Evolutionary conservation across 1,140 invertebrate genomes (phyloP), one percentile per base, ranked within the genome.

Genomic region (Scaptodrosophila lebanonensis): DNA sequence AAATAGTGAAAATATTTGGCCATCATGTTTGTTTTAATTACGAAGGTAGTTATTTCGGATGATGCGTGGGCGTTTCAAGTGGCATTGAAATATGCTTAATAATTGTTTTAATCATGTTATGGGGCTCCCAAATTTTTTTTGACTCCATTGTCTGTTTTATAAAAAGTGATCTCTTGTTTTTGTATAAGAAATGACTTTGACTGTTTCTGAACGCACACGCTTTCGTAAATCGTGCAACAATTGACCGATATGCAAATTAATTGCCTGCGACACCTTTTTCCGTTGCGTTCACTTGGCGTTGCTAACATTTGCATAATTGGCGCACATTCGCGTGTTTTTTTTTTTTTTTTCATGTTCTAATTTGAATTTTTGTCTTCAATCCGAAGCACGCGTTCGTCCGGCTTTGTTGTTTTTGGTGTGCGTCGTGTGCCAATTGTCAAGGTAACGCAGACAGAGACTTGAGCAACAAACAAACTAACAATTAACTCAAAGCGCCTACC

Each of bases 201-300:
- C 13, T 56, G 40, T 72, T 67, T 67, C 72, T 44, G 33, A 77
- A 65, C 71, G 73, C 73, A 64, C 79, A 67, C 73, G 49, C 30
- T 25, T 52, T 48, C 53, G 32, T 56, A 67, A 67, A 52, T 77
- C 72, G 72, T 77, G 73, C 73, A 59, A 72, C 72, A 79, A 72
- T 72, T 79, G 72, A 77, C 72, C 72, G 73, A 79, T 64, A 77
- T 79, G 73, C 68, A 79, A 79, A 77, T 71, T n/a, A n/a, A n/a
- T n/a, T n/a, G n/a, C n/a, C n/a, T n/a, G n/a, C n/a, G n/a, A n/a
- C n/a, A n/a, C 32, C 43, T 30, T 35, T 52, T 50, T 56, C 44
- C 53, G 59, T 65, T 44, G 44, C 32, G 53, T 53, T 66, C 38
- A 62, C 66, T 52, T 53, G 52, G 12, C 27, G 43, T 45, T 39